phyloP scores from a whole-genome alignment of 2,888 invertebrate species.

The Caenorhabditis sp. region DNA sequence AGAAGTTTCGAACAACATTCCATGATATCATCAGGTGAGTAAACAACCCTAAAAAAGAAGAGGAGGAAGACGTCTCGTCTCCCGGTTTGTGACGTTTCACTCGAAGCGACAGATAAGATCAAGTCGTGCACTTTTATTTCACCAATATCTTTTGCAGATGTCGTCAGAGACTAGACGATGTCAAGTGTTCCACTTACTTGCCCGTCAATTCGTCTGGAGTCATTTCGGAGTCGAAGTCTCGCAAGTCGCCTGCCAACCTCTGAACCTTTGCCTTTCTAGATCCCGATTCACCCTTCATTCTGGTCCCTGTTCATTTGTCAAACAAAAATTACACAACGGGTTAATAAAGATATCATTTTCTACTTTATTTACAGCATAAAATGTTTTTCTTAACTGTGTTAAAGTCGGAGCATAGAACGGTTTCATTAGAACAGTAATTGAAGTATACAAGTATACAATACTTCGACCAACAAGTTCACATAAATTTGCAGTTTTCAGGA shows the following conservation, averaged over 20 bases:
- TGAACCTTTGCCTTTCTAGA: slow-evolving; percentile 2
- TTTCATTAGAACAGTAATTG: no score
- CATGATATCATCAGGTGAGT: slow-evolving; percentile 46
- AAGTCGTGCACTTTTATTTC: no score
- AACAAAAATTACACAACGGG: slow-evolving; percentile 24
- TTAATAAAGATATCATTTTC: slow-evolving; percentile 20
- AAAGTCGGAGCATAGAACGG: no score
- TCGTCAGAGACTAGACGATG: slow-evolving; percentile 42
- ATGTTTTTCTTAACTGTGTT: not conserved
- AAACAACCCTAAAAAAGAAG: no score
- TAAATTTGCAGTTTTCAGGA: no score
- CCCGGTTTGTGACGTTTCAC: not conserved
- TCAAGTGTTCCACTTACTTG: slow-evolving; percentile 37
- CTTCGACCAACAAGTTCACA: no score
- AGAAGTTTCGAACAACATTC: slow-evolving; percentile 55
- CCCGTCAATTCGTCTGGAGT: slow-evolving; percentile 45
- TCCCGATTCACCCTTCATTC: not conserved
- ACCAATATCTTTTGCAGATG: no score
- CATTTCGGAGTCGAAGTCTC: slow-evolving; percentile 27
- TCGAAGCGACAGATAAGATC: not conserved
- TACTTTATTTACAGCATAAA: not conserved
- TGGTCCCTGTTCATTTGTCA: slow-evolving; percentile 39
- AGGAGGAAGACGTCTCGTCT: not conserved
- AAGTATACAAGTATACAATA: no score
- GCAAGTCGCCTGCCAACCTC: slow-evolving; percentile 27